Conservation (phyloP, 2,797 vertebrate genomes). For the Gallinago nigripennis region DNA sequence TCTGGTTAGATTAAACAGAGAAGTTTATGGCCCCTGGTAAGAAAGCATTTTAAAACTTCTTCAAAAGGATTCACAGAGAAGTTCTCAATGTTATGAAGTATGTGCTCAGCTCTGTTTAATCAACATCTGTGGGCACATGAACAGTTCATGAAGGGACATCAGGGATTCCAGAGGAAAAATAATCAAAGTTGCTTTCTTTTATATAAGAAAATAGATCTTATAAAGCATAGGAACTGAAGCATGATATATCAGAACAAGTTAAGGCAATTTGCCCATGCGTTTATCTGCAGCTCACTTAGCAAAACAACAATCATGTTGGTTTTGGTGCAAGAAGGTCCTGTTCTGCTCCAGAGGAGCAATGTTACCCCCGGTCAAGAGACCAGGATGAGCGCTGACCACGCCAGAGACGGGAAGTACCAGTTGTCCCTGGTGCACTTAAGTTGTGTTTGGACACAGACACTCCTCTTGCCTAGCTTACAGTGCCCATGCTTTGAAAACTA, state of each 20-base stretch:
- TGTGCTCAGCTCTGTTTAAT: background rate
- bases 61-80: background rate
- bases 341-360: background rate
- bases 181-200: background rate
- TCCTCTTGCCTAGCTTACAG: background rate
- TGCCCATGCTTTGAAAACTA: background rate
- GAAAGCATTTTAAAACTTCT: background rate
- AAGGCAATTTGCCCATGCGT: fast-evolving
- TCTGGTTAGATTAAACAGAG: background rate
- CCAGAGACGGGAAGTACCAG: background rate
- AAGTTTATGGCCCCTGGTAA: background rate
- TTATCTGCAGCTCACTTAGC: background rate
- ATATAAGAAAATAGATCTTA: background rate
- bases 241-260: background rate
- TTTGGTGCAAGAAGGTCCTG: background rate
- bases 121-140: background rate
- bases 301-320: background rate
- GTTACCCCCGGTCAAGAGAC: background rate
- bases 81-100: background rate
- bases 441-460: background rate
- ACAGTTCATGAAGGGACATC: background rate
- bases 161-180: background rate
- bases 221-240: background rate
- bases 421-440: background rate
- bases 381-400: background rate